Base-by-base conservation (phyloP, 2,888 invertebrate genomes). In the Sminthurides aquaticus region DNA sequence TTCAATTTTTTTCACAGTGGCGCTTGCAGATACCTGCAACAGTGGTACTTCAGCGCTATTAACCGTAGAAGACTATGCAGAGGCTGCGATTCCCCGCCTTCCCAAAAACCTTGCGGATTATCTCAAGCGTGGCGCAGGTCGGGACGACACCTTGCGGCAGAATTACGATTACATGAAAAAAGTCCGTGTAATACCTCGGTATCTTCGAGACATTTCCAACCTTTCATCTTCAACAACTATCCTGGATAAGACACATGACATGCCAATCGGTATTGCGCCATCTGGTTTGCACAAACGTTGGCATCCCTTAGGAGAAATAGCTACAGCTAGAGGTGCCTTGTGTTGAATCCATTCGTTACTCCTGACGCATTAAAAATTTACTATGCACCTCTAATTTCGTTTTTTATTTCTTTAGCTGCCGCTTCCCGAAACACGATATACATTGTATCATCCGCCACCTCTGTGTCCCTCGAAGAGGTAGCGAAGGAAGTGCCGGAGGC, bases 281-380 rank as follows among this genome's bases (percentile, higher is more conserved):
- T 88, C 91, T 1, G 93, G 92, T 0, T 90, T 92, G 89, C 93
- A 94, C 78, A 84, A 84, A 75, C 87, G 95, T 89, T 93, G 93
- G 0, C 90, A 93, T 80, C 85, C 88, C 0, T 88, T 91, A 22
- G 94, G 94, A 3, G 95, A 95, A 81, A 79, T 86, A 67, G 93
- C 88, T 56, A 91, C 86, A 77, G 91, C 84, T 1, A 85, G 80
- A 84, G 64, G 64, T 64, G 26, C 3, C 5, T 18, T 11, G 43
- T 43, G 18, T 18, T 43, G 18, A 18, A n/a, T n/a, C n/a, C n/a
- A n/a, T n/a, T n/a, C n/a, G n/a, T n/a, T n/a, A n/a, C n/a, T n/a
- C n/a, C n/a, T n/a, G n/a, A n/a, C n/a, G n/a, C n/a, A n/a, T n/a
- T n/a, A n/a, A n/a, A n/a, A n/a, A n/a, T n/a, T n/a, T n/a, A n/a